Evolutionary conservation across 2,113 vertebrate genomes (phyloP).

Genomic region (Hepsetus odoe): DNA sequence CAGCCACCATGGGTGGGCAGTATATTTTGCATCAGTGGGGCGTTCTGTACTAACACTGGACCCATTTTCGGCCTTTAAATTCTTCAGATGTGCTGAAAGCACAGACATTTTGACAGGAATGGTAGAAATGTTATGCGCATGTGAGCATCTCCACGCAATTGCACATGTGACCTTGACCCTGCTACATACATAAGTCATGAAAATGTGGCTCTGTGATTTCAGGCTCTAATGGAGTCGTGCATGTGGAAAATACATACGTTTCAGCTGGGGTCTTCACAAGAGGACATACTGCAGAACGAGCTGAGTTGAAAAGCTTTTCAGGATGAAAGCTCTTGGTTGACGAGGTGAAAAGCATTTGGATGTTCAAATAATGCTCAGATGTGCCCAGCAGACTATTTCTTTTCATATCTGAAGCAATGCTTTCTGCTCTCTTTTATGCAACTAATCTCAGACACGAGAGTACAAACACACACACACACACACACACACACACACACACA

Average conservation of each 20-base stretch:
- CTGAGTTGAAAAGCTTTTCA: neutral
- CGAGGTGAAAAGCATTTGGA: too few species aligned
- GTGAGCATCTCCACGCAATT: conserved; percentile 35
- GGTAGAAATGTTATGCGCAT: conserved; percentile 24
- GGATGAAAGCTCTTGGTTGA: too few species aligned
- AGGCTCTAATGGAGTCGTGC: neutral
- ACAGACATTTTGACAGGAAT: conserved; percentile 6
- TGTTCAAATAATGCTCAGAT: too few species aligned
- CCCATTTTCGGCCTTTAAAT: conserved; percentile 1
- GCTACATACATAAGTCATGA: conserved; percentile 64
- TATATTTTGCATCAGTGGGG: neutral
- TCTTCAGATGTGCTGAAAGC: neutral
- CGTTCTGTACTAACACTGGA: neutral
- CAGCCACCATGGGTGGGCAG: neutral
- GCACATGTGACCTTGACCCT: conserved; percentile 32
- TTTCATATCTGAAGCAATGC: too few species aligned
- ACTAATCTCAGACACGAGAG: too few species aligned
- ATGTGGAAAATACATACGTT: neutral
- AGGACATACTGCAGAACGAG: neutral
- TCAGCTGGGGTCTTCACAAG: neutral
- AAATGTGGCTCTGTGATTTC: conserved; percentile 47
- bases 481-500: too few species aligned
- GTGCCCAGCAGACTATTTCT: too few species aligned
- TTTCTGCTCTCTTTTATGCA: too few species aligned
- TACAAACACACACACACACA: too few species aligned